Percentiles rank a stretch among this genome's conserved stretches.
phyloP scores from a whole-genome alignment of 2,888 invertebrate genomes.

The Lycaena phlaeas region DNA sequence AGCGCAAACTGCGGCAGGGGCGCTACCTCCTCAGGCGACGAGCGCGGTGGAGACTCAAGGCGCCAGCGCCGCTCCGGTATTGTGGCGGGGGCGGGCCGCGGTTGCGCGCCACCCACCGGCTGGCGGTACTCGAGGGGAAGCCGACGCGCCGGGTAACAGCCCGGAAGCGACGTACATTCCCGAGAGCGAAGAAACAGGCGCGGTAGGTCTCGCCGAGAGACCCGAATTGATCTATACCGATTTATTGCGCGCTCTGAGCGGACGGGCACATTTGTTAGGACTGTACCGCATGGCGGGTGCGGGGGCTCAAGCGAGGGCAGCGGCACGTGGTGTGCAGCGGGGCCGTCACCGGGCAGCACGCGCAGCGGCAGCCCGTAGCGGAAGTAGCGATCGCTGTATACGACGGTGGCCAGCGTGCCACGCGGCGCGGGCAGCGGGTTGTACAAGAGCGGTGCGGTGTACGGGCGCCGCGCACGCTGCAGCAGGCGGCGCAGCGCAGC shows the following conservation, averaged over 20 bases:
- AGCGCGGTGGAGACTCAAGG: conserved; percentile 19
- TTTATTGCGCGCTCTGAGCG: conserved; percentile 15
- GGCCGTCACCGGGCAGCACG: conserved; percentile 26
- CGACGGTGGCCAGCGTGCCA: conserved; percentile 44
- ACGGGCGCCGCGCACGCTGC: conserved; percentile 27
- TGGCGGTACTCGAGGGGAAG: conserved; percentile 26
- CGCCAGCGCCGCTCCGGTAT: conserved; percentile 18
- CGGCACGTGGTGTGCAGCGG: conserved; percentile 24
- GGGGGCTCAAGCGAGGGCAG: conserved; percentile 5
- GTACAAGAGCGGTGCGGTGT: conserved; percentile 23
- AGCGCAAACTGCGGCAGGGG: conserved; percentile 31
- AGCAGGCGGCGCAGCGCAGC: conserved; percentile 29
- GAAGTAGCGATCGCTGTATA: conserved; percentile 67
- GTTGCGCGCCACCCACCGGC: conserved; percentile 23
- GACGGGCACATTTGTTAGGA: conserved; percentile 7
- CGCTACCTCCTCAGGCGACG: conserved; percentile 15
- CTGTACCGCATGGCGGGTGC: conserved; percentile 14
- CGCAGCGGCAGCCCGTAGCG: conserved; percentile 52
- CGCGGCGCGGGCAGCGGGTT: conserved; percentile 34
- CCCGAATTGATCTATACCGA: conserved; percentile 21
- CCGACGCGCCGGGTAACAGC: conserved; percentile 22
- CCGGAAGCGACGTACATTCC: conserved; percentile 14
- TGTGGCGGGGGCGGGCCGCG: too few species aligned
- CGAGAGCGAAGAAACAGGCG: conserved; percentile 19
- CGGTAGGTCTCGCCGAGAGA: conserved; percentile 21